Base-by-base conservation (phyloP, 2,797 vertebrate genomes). In the Synanceia verrucosa region DNA sequence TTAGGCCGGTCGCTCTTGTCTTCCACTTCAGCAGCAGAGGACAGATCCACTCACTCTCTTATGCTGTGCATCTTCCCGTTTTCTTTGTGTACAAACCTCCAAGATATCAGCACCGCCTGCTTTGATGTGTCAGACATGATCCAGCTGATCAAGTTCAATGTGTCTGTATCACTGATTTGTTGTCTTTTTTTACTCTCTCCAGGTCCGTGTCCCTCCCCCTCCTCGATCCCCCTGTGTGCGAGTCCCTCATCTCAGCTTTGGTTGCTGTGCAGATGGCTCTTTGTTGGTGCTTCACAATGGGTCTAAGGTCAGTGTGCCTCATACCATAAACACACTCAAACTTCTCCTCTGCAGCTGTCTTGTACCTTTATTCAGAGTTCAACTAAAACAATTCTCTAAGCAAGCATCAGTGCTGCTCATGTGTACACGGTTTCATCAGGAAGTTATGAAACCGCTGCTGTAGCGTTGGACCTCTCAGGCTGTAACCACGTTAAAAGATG, bases 241-340 rank as follows among this genome's bases (percentile, higher is more conserved):
- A 81, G 87, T 92, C 88, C 89, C 91, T 91, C 86, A 82, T 86
- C 84, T 89, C 81, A 73, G 87, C 89, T 88, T 81, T 87, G 90
- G 92, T 93, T 94, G 89, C 91, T 78, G 89, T 93, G 94, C 94
- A 95, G 94, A 95, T 95, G 94, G 94, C 85, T 94, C 94, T 94
- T 95, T 95, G 94, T 95, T 94, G 89, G 85, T 86, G 83, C 83
- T 86, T 91, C 90, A 95, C 93, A 94, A 95, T 94, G 82, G 92
- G 74, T 79, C 89, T 85, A 87, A 92, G 93, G 93, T 94, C 90
- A 92, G 81, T 84, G 82, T 70, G 88, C 84, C 88, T 91, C 83
- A 80, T 88, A 84, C 85, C 85, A 90, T 81, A 82, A 58, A 84
- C 88, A 80, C 87, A 89, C 86, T 85, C 79, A 76, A 91, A 86